Evolutionary conservation across 2,888 invertebrate species (phyloP).

Genomic region (Pyrrhia umbra): DNA sequence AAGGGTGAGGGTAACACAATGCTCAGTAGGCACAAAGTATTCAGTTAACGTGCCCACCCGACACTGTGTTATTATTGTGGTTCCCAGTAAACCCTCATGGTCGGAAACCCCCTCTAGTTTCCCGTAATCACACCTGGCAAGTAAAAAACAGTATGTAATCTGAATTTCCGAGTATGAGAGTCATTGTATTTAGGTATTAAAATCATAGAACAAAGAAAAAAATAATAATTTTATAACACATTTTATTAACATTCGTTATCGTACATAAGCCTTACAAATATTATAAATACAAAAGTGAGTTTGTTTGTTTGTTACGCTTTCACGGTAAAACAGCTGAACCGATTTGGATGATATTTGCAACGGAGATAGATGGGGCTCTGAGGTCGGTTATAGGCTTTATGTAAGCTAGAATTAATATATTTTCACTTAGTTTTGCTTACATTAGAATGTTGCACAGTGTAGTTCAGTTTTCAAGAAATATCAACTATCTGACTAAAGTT

Average conservation of each 20-base stretch:
- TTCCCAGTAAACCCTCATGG: not conserved
- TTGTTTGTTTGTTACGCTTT: no score
- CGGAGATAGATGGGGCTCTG: no score
- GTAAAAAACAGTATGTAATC: not conserved
- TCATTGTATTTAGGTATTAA: no score
- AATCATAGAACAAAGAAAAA: no score
- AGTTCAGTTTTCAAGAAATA: not conserved
- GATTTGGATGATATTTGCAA: no score
- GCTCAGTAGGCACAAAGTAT: not conserved
- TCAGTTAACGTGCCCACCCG: not conserved
- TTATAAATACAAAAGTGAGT: no score
- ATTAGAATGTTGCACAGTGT: not conserved
- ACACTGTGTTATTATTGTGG: not conserved
- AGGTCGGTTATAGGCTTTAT: no score
- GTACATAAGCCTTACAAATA: no score
- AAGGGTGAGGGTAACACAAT: slow-evolving; percentile 13
- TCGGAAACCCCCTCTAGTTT: not conserved
- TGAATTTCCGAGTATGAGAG: not conserved
- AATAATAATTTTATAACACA: no score
- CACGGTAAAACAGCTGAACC: no score
- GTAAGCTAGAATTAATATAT: not conserved
- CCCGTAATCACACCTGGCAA: not conserved
- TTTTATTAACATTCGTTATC: no score
- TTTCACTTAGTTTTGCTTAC: not conserved
- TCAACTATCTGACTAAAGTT: not conserved